Conservation (phyloP, 2,113 vertebrate genomes). For the Aleadryas rufinucha region DNA sequence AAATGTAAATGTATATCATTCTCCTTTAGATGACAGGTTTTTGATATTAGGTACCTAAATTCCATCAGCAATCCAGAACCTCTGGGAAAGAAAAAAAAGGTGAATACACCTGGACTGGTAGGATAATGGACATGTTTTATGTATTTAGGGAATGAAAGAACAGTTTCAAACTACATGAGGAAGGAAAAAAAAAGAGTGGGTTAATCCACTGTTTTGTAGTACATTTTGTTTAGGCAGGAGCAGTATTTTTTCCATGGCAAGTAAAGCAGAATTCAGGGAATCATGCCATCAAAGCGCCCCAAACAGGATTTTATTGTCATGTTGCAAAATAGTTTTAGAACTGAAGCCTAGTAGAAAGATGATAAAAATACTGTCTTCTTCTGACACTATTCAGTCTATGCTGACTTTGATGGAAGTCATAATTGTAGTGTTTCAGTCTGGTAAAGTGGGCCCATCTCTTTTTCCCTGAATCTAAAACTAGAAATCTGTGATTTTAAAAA, state of each 20-base stretch:
- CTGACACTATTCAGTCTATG: not conserved
- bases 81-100: not conserved
- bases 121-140: not conserved
- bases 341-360: not conserved
- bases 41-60: not conserved
- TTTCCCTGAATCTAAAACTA: not conserved
- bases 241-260: not conserved
- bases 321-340: not conserved
- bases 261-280: not conserved
- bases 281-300: not conserved
- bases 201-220: not conserved
- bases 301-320: not conserved
- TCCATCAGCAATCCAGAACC: not conserved
- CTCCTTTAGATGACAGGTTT: not conserved
- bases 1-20: not conserved
- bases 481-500: not conserved
- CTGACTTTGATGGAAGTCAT: not conserved
- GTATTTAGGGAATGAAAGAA: not conserved
- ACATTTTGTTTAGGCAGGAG: not conserved
- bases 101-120: not conserved
- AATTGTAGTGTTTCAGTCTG: not conserved
- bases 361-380: not conserved
- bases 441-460: not conserved
- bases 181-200: not conserved
- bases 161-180: not conserved